Evolutionary conservation across 2,888 invertebrate genomes (phyloP).

Genomic region (Caenorhabditis panamensis): DNA sequence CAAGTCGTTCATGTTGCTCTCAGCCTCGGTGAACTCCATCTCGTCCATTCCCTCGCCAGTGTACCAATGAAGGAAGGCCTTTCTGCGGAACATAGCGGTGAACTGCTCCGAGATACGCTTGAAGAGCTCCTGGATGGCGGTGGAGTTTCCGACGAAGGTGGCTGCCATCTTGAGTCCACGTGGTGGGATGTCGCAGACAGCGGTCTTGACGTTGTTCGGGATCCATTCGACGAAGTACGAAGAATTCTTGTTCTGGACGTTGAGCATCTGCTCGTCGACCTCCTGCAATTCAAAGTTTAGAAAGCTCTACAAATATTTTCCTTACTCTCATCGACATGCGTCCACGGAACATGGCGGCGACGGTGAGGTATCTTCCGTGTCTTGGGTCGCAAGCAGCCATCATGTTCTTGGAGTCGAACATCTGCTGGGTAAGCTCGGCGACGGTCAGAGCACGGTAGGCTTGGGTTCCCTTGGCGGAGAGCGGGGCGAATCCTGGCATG

Average conservation of each 20-base stretch:
- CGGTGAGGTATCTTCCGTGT: slow-evolving; percentile 84
- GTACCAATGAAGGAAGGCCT: slow-evolving; percentile 97
- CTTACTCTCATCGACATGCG: slow-evolving; percentile 84
- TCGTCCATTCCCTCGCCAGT: slow-evolving; percentile 97
- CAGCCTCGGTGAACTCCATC: slow-evolving; percentile 96
- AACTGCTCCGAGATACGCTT: slow-evolving; percentile 93
- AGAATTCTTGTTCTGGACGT: slow-evolving; percentile 95
- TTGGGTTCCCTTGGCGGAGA: slow-evolving; percentile 87
- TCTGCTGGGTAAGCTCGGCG: slow-evolving; percentile 87
- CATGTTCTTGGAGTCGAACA: slow-evolving; percentile 85
- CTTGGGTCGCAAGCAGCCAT: slow-evolving; percentile 84
- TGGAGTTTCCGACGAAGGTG: slow-evolving; percentile 93
- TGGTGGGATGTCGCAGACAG: slow-evolving; percentile 92
- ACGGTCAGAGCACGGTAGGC: slow-evolving; percentile 86
- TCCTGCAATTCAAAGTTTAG: slow-evolving; percentile 81
- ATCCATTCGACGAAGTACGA: slow-evolving; percentile 92
- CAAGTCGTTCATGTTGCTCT: slow-evolving; percentile 91
- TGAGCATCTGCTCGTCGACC: slow-evolving; percentile 92
- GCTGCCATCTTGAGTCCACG: slow-evolving; percentile 93
- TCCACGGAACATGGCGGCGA: slow-evolving; percentile 85
- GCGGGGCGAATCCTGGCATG: slow-evolving; percentile 89
- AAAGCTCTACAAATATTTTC: not conserved
- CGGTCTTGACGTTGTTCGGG: slow-evolving; percentile 93
- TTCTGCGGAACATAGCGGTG: slow-evolving; percentile 93
- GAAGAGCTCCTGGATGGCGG: slow-evolving; percentile 92